Conservation (phyloP, 2,797 vertebrate species). For the Diceros bicornis region DNA sequence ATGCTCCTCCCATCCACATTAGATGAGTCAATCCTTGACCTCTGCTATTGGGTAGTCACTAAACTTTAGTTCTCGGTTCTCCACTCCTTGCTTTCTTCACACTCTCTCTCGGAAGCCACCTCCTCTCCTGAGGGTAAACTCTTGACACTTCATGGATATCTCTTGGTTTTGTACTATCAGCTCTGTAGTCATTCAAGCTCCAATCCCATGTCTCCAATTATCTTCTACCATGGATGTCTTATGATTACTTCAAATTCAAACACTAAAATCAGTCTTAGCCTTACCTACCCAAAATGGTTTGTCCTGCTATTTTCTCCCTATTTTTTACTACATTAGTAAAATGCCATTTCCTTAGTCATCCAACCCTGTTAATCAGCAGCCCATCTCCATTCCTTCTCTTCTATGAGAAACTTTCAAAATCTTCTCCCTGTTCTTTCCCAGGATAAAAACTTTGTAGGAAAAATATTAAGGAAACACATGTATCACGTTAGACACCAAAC, state of each 20-base stretch:
- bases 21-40: background rate
- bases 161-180: background rate
- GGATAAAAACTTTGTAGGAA: background rate
- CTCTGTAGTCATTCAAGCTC: background rate
- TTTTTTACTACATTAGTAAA: conserved; percentile 51
- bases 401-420: conserved; percentile 19
- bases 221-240: background rate
- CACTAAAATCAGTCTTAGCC: conserved; percentile 32
- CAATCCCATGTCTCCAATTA: background rate
- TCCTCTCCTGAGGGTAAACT: background rate
- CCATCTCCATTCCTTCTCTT: background rate
- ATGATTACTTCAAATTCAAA: conserved; percentile 57
- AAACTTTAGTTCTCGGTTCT: background rate
- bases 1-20: no score
- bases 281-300: background rate
- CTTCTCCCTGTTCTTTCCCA: background rate
- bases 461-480: conserved; percentile 7
- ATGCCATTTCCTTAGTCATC: conserved; percentile 25
- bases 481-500: background rate
- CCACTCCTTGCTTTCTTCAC: background rate
- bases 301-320: background rate
- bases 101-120: background rate
- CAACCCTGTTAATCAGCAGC: background rate
- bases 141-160: background rate
- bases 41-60: background rate